phyloP scores from a whole-genome alignment of 2,113 vertebrate species.

The Podocnemis expansa region DNA sequence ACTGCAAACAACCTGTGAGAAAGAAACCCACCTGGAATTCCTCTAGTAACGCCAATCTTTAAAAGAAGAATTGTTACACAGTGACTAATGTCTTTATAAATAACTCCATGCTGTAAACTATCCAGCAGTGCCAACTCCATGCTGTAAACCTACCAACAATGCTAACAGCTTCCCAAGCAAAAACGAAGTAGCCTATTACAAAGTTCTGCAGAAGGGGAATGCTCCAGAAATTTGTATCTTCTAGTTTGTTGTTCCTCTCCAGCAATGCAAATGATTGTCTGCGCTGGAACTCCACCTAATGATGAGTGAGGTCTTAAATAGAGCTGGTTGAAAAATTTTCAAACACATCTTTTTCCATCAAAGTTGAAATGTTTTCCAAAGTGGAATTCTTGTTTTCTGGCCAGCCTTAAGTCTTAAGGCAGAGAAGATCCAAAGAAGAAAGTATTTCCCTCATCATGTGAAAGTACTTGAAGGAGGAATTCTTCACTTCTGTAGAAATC shows the following conservation, averaged over 20 bases:
- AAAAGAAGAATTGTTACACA: neutral
- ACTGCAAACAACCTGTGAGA: neutral
- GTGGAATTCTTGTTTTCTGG: neutral
- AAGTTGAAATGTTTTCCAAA: neutral
- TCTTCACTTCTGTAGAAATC: slow-evolving; percentile 71
- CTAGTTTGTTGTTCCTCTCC: slow-evolving; percentile 27
- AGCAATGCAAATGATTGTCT: slow-evolving; percentile 17
- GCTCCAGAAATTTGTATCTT: slow-evolving; percentile 44
- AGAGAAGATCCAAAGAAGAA: slow-evolving; percentile 57
- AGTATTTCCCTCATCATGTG: slow-evolving; percentile 56
- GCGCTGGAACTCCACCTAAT: neutral
- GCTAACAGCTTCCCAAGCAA: slow-evolving; percentile 26
- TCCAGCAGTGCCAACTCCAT: neutral
- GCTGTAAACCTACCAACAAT: slow-evolving; percentile 41
- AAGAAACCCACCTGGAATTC: neutral
- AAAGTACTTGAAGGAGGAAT: slow-evolving; percentile 72
- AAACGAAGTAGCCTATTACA: slow-evolving; percentile 28
- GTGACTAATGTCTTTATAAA: neutral
- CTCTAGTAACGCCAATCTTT: neutral
- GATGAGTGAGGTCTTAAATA: slow-evolving; percentile 3
- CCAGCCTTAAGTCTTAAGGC: slow-evolving; percentile 7
- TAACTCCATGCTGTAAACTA: slow-evolving; percentile 25
- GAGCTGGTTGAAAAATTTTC: neutral
- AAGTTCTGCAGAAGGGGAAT: slow-evolving; percentile 34
- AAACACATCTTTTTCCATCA: neutral